Evolutionary conservation across 2,113 vertebrate genomes (phyloP), one percentile per base, ranked within the genome.

Genomic region (Scomber japonicus): DNA sequence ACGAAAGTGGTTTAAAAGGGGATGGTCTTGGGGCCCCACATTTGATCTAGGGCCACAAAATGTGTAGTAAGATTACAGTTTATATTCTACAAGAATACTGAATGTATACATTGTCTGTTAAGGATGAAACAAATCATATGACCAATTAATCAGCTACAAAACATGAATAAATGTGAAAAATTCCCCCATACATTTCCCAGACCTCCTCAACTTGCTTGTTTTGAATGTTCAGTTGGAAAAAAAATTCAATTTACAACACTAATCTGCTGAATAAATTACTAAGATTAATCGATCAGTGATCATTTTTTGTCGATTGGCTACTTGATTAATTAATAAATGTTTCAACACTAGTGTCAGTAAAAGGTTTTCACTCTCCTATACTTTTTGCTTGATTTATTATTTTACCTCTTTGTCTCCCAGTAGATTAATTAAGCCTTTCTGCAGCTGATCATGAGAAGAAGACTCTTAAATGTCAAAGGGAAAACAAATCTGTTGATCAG

Each of bases 381-480:
- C 40, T 56, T 51, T 66, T 27, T 50, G 35, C 44, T 57, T 70
- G 15, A 40, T 67, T n/a, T 40, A 4, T n/a, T 70, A 40, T 53
- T 64, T n/a, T 46, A 63, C 19, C 50, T 24, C 19, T 51, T 53
- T 64, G 15, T 24, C 17, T 66, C 71, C 16, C 46, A 12, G 57
- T 55, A 40, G 60, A 63, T 76, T 86, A 62, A 79, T 79, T 71
- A 40, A 24, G 9, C n/a, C 46, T 62, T 50, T 30, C n/a, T 44
- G 35, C 35, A 17, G 3, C 14, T 6, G 15, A 68, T 73, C 27
- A 66, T 69, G 59, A 49, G 44, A 65, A 35, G 69, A 71, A 56
- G n/a, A 72, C 14, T 55, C 65, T 44, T 80, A 72, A 72, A 78
- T 72, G 70, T 83, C 66, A 81, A 65, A 65, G 45, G 31, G 7